Percentiles rank a stretch among this genome's conserved stretches.
Conservation (phyloP, 2,888 invertebrate genomes). For the Trissolcus brochymenae region DNA sequence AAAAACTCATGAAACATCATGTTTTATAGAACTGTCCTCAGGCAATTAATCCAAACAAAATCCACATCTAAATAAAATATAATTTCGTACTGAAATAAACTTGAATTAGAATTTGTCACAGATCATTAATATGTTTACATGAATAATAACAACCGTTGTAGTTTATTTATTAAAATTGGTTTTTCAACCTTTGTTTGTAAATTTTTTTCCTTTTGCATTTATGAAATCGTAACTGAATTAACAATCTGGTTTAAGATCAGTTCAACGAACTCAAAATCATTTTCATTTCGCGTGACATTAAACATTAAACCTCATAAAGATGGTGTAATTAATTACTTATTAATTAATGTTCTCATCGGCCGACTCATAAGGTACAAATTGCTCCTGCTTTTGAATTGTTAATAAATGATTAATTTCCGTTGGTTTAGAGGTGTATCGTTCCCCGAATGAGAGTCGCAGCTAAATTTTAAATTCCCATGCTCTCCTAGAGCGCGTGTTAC, state of each 20-base stretch:
- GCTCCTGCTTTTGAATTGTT: conserved; percentile 16
- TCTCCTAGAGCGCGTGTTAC: conserved; percentile 2
- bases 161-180: no score
- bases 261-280: neutral
- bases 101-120: no score
- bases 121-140: no score
- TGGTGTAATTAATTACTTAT: conserved; percentile 17
- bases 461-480: conserved; percentile 13
- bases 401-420: conserved; percentile 7
- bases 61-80: no score
- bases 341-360: no score
- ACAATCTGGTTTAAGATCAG: neutral
- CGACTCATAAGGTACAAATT: neutral
- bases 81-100: no score
- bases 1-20: conserved; percentile 16
- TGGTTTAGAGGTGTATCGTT: conserved; percentile 9
- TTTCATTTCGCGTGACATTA: conserved; percentile 10
- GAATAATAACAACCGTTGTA: no score
- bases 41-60: no score
- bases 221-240: no score
- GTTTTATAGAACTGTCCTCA: no score
- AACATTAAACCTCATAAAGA: neutral
- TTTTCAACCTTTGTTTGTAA: no score
- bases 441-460: conserved; percentile 10
- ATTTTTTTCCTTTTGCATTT: no score